Evolutionary conservation across 1,140 invertebrate species (phyloP).

Genomic region (Pseudomyrmex flavicornis): DNA sequence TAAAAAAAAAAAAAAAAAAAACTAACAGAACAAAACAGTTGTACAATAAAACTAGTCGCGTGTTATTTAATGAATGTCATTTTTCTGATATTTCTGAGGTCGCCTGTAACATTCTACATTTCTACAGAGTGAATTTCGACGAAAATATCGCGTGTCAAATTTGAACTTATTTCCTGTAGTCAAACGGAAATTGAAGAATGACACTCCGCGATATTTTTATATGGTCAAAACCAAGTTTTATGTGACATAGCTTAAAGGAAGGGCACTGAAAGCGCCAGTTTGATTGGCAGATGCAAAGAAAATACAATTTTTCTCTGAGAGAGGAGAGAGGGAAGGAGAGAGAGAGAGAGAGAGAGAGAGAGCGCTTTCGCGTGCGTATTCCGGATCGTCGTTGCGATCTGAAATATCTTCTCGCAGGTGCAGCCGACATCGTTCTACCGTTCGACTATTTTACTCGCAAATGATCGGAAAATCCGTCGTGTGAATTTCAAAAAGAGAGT

Average conservation of each 20-base stretch:
- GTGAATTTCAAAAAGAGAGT: constrained; percentile 36
- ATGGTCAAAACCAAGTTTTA: constrained; percentile 39
- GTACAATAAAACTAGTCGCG: constrained; percentile 15
- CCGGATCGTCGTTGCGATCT: constrained; percentile 54
- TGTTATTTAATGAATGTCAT: too few relatives aligned
- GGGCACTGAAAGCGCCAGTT: constrained; percentile 29
- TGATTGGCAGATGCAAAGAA: constrained; percentile 70
- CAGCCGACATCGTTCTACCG: constrained; percentile 18
- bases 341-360: too few relatives aligned
- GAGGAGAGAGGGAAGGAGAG: too few relatives aligned
- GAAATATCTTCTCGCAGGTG: constrained; percentile 52
- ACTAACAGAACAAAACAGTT: neutral
- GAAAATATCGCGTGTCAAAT: constrained; percentile 50
- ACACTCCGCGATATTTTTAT: constrained; percentile 36
- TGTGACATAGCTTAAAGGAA: constrained; percentile 38
- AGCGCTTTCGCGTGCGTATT: constrained; percentile 3
- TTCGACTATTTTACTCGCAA: constrained; percentile 51
- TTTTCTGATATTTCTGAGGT: constrained; percentile 37
- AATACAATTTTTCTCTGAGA: constrained; percentile 55
- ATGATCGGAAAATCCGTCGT: constrained; percentile 58
- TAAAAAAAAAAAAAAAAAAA: too few relatives aligned
- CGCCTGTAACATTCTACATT: constrained; percentile 30
- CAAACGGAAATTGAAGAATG: constrained; percentile 33
- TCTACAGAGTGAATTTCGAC: constrained; percentile 39
- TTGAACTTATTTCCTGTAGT: constrained; percentile 5